phyloP scores from a whole-genome alignment of 2,888 invertebrate genomes.

The Rhingia rostrata region DNA sequence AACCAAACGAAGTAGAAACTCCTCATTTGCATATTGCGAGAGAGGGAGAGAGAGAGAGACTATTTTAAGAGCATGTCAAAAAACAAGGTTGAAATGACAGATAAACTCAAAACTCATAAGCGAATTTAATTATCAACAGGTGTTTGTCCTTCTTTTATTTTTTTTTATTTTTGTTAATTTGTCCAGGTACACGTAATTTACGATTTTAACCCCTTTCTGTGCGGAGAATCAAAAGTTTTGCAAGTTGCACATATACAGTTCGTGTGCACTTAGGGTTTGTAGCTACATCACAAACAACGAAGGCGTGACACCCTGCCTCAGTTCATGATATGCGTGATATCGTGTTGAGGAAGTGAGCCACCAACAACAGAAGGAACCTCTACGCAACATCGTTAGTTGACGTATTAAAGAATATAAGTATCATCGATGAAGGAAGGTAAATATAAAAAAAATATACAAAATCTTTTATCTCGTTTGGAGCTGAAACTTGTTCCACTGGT shows the following conservation, averaged over 20 bases:
- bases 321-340: constrained; percentile 34
- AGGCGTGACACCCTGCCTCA: constrained; percentile 54
- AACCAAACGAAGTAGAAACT: constrained; percentile 60
- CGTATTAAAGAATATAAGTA: constrained; percentile 44
- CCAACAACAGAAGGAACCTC: constrained; percentile 28
- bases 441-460: constrained; percentile 23
- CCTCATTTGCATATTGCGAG: constrained; percentile 53
- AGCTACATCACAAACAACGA: constrained; percentile 6
- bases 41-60: constrained; percentile 34
- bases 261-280: not conserved
- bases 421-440: constrained; percentile 35
- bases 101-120: constrained; percentile 33
- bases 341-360: constrained; percentile 43
- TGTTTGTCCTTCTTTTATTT: constrained; percentile 55
- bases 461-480: constrained; percentile 40
- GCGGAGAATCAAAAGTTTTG: not conserved
- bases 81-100: not conserved
- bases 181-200: constrained; percentile 52
- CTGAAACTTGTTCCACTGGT: constrained; percentile 66
- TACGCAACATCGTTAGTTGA: constrained; percentile 42
- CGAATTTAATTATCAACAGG: constrained; percentile 69
- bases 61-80: constrained; percentile 37
- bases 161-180: constrained; percentile 32
- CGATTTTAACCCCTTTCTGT: constrained; percentile 56
- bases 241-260: not conserved